phyloP scores from a whole-genome alignment of 2,888 invertebrate species.

The Petrolisthes manimaculis region DNA sequence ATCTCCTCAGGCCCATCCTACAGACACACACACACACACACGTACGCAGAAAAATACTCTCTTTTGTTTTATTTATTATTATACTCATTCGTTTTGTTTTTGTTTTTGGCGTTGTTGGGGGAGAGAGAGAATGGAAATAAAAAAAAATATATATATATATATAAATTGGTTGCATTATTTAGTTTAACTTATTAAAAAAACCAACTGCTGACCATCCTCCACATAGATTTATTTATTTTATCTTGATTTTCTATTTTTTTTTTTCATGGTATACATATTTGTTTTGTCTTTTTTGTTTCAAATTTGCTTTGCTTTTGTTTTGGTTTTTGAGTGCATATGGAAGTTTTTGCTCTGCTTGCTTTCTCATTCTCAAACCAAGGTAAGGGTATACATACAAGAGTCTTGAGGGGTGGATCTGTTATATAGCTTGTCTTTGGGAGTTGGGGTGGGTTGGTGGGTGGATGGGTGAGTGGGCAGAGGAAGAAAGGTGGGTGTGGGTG shows the following conservation, averaged over 20 bases:
- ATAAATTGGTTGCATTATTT: not conserved
- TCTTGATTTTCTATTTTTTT: not conserved
- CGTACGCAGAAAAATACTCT: not conserved
- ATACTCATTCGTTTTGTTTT: not conserved
- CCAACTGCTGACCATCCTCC: constrained; percentile 9
- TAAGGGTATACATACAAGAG: not conserved
- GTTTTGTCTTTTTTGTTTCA: not conserved
- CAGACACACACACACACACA: too few relatives aligned
- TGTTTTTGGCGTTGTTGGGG: not conserved
- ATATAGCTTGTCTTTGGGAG: too few relatives aligned
- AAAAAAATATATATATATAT: constrained; percentile 14
- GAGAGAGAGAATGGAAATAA: not conserved
- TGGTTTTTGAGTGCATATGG: not conserved
- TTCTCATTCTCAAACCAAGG: not conserved
- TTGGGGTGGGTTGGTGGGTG: not conserved
- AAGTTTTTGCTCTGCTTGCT: not conserved
- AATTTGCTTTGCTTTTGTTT: not conserved
- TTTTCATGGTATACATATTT: not conserved
- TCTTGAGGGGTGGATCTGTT: too few relatives aligned
- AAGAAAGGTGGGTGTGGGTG: not conserved
- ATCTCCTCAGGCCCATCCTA: not conserved
- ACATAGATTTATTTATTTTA: not conserved
- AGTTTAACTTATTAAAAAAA: not conserved
- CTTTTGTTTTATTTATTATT: not conserved
- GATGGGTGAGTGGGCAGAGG: not conserved